These are phyloP conservation scores for Noctua janthina DNA, from an alignment of 2,888 invertebrate genomes.

Conservation along the genomic window DNA sequence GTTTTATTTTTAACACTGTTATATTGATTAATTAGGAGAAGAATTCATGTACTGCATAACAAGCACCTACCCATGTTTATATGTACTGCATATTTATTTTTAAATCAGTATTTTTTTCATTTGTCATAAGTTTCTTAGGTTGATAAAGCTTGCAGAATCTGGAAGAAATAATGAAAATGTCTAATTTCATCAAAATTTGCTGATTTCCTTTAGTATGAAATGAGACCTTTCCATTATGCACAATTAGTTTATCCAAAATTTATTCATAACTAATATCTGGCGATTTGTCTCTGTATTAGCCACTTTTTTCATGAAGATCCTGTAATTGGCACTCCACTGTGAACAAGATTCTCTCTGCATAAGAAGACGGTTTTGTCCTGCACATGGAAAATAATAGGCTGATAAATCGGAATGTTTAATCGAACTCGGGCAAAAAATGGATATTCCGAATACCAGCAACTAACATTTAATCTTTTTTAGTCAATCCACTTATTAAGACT, in stretches of 20 bases:
- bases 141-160: no score
- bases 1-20: constrained; percentile 45
- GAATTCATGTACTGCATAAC: background rate
- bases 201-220: background rate
- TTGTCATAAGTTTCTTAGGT: background rate
- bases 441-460: constrained; percentile 24
- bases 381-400: background rate
- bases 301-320: background rate
- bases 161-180: background rate
- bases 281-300: background rate
- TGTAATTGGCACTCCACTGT: background rate
- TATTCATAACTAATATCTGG: background rate
- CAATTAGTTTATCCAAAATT: background rate
- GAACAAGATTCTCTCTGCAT: no score
- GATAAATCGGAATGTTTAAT: background rate
- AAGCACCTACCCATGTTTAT: background rate
- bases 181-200: background rate
- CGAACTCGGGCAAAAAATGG: background rate
- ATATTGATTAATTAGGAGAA: constrained; percentile 10
- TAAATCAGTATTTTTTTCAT: background rate
- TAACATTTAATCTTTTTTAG: constrained; percentile 35
- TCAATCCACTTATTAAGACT: background rate
- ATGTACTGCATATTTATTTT: background rate
- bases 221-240: background rate
- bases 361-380: background rate